Base-by-base conservation (phyloP, 2,888 invertebrate species). In the Unio pictorum region DNA sequence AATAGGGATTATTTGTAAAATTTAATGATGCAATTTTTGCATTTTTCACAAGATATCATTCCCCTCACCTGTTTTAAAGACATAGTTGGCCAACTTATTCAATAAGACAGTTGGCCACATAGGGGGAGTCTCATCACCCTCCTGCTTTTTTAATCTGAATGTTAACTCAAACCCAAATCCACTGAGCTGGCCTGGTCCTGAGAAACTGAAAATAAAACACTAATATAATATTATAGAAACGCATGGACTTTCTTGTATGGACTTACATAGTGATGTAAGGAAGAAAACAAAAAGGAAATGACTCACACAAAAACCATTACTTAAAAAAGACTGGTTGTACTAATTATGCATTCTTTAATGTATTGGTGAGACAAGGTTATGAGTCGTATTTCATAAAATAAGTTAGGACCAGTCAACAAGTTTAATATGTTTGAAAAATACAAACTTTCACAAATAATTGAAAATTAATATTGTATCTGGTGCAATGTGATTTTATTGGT, bases 141-240 rank as follows among this genome's bases (percentile, higher is more conserved):
- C 91, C 83, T 93, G 93, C 63, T 93, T 92, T 81, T 93, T 92
- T 85, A 96, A 87, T 58, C 97, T 92, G 89, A 98, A 94, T 7
- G 96, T 96, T 75, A 98, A 90, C 90, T 98, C 98, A 87, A 97
- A 94, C 0, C 98, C 98, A 89, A 96, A 96, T 8, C 96, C 95
- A 81, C 94, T 95, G 0, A 92, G 91, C 56, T 91, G 91, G 64
- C 92, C 92, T 1, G 77, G 75, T 5, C 83, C 82, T 58, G 74
- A 69, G 61, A 76, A 77, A 55, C 87, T 86, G 67, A 34, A 72
- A 59, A 67, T 11, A 11, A 15, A 45, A 15, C 45, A 45, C 45
- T 45, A 45, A 62, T 8, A 68, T 55, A 45, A 45, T 15, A 11
- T 45, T 45, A 45, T 0, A 45, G 45, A 45, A 45, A 45, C 8